A percentile compares a stretch with the other conserved stretches of the same genome.
These are phyloP conservation scores for Cynopterus sphinx DNA, from an alignment of 2,797 vertebrate genomes.

Conservation along the genomic window DNA sequence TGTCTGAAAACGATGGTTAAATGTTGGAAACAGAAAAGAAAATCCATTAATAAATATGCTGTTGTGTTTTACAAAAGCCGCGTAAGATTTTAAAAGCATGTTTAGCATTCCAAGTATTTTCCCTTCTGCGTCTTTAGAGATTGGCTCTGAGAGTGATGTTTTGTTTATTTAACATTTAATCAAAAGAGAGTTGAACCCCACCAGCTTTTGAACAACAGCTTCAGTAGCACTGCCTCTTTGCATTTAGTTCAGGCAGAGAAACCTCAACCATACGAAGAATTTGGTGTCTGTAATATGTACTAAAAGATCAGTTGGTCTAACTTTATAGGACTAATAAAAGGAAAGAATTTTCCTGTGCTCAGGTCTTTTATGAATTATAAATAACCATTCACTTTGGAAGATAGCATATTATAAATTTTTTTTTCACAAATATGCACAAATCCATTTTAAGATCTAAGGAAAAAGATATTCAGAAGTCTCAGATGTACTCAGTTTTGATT, in stretches of 20 bases:
- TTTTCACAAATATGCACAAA: slow-evolving; percentile 80
- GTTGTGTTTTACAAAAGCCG: slow-evolving; percentile 55
- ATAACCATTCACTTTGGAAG: slow-evolving; percentile 80
- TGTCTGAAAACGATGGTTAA: slow-evolving; percentile 58
- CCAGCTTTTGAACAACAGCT: slow-evolving; percentile 62
- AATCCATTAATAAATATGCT: slow-evolving; percentile 41
- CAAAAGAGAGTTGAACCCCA: slow-evolving; percentile 71
- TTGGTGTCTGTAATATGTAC: slow-evolving; percentile 70
- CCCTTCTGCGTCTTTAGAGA: slow-evolving; percentile 71
- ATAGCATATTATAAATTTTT: slow-evolving; percentile 77
- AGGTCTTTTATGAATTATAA: slow-evolving; percentile 80
- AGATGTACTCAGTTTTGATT: slow-evolving; percentile 76
- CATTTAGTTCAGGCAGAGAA: slow-evolving; percentile 66
- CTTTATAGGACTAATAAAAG: slow-evolving; percentile 78
- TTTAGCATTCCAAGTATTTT: slow-evolving; percentile 72
- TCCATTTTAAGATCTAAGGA: slow-evolving; percentile 68
- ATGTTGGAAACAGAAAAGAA: slow-evolving; percentile 54
- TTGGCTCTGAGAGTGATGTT: slow-evolving; percentile 62
- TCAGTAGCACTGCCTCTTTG: slow-evolving; percentile 44
- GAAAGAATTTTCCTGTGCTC: slow-evolving; percentile 58
- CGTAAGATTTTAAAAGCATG: slow-evolving; percentile 54
- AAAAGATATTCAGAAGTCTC: slow-evolving; percentile 77
- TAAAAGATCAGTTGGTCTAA: slow-evolving; percentile 74
- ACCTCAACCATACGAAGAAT: slow-evolving; percentile 50
- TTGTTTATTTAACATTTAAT: slow-evolving; percentile 77